Percentiles rank a stretch among this genome's conserved stretches.
These are phyloP conservation scores for Musca domestica DNA, from an alignment of 1,140 invertebrate genomes.

Conservation along the genomic window DNA sequence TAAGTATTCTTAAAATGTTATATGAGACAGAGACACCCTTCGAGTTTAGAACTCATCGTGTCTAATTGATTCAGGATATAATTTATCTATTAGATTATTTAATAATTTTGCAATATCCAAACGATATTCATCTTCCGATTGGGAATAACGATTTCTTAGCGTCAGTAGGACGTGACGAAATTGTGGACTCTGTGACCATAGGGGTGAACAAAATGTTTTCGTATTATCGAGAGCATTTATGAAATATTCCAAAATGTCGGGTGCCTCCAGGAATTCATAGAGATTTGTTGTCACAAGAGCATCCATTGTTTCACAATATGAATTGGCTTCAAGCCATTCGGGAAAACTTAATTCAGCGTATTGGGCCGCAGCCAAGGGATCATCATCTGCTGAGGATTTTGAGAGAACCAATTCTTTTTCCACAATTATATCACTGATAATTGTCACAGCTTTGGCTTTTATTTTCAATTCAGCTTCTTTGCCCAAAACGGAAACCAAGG, in stretches of 20 bases:
- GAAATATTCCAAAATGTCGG: slow-evolving; percentile 44
- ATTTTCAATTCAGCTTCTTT: slow-evolving; percentile 39
- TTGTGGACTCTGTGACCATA: slow-evolving; percentile 38
- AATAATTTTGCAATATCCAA: slow-evolving; percentile 36
- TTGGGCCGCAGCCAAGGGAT: slow-evolving; percentile 33
- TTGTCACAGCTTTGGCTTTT: slow-evolving; percentile 42
- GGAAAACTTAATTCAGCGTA: slow-evolving; percentile 42
- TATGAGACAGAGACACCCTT: no score
- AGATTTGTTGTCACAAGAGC: slow-evolving; percentile 33
- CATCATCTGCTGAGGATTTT: slow-evolving; percentile 28
- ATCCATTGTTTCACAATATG: slow-evolving; percentile 36
- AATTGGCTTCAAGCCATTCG: slow-evolving; percentile 37
- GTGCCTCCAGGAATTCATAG: slow-evolving; percentile 37
- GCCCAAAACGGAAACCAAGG: slow-evolving; percentile 37
- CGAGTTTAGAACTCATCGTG: slow-evolving; percentile 36
- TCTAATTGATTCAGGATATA: not conserved
- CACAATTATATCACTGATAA: slow-evolving; percentile 44
- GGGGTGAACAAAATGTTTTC: slow-evolving; percentile 31
- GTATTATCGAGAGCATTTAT: slow-evolving; percentile 35
- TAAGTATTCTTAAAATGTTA: no score
- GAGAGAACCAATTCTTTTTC: slow-evolving; percentile 36
- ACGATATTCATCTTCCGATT: slow-evolving; percentile 43
- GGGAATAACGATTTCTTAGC: slow-evolving; percentile 36
- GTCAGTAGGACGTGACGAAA: slow-evolving; percentile 39
- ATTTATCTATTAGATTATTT: not conserved